Base-by-base conservation (phyloP, 2,888 invertebrate genomes). In the Dyspetes luteomarginatus region DNA sequence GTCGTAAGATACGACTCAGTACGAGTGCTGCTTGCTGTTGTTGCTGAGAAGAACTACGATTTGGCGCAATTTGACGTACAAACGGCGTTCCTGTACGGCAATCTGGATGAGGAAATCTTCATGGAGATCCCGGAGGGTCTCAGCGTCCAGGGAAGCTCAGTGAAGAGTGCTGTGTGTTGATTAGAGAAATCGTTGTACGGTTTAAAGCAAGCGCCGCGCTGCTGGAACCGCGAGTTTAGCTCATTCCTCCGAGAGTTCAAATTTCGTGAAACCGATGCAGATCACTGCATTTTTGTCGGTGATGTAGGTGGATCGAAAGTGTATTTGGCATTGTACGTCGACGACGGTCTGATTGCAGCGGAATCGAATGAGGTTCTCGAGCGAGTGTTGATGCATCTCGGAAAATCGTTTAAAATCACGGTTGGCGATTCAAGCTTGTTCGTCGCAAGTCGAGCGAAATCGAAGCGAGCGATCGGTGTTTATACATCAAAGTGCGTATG, bases 401-500 rank as follows among this genome's bases (percentile, higher is more conserved):
- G 64, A n/a, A 28, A 67, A 12, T 24, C 15, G 7, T 82, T 85
- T 50, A 60, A 81, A 55, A 78, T 85, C 1, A 82, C 77, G 3
- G 5, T 48, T 5, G 45, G 45, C 0, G 45, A 48, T 19, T 3
- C 45, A 17, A 48, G 19, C 2, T 0, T 52, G 30, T 56, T 30
- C 58, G 67, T 41, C 83, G 43, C 80, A 83, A 64, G 83, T 85
- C 17, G 65, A 80, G 24, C 71, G 83, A 26, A 55, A 82, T 71
- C 55, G 82, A 24, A 7, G 0, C 0, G 24, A 76, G 12, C 52
- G 75, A 67, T 71, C 50, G 3, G 67, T 84, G 50, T 74, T 72
- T 36, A 30, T 84, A 4, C 79, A 83, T 60, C 84, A 85, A 80
- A 72, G 45, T 22, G 48, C 74, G 28, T 83, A 83, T 45, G 58